Conservation (phyloP, 2,113 vertebrate species). For the Isichthys henryi region DNA sequence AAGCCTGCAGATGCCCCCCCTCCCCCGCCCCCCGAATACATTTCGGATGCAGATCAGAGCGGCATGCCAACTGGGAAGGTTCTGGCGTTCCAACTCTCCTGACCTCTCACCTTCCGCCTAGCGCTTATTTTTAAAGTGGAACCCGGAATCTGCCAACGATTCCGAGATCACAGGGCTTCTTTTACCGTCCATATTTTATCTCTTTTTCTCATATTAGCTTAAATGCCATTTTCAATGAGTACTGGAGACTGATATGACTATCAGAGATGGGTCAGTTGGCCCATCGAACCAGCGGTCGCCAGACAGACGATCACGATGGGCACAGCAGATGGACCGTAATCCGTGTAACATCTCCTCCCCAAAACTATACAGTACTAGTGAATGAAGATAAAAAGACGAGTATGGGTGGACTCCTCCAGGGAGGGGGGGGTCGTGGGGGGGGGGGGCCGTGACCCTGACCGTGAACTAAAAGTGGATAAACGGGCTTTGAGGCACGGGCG, state of each 20-base stretch:
- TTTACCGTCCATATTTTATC: neutral
- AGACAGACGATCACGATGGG: neutral
- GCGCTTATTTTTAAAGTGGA: neutral
- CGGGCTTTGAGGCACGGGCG: conserved; percentile 67
- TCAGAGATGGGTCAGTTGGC: neutral
- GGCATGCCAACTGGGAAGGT: neutral
- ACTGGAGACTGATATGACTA: neutral
- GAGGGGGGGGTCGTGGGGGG: neutral
- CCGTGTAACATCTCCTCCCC: neutral
- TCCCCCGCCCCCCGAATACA: conserved; percentile 40
- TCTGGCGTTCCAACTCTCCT: neutral
- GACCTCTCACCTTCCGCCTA: neutral
- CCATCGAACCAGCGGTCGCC: neutral
- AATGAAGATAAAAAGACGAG: neutral
- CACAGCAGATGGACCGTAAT: neutral
- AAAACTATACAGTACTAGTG: neutral
- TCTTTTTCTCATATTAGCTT: neutral
- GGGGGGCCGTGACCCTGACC: conserved; percentile 41
- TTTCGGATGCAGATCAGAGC: conserved; percentile 16
- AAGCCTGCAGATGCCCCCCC: conserved; percentile 48
- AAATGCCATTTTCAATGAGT: neutral
- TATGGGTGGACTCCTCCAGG: neutral
- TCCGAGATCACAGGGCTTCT: neutral
- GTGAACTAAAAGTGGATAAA: conserved; percentile 72
- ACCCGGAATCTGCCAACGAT: neutral